phyloP scores from a whole-genome alignment of 2,888 invertebrate species.

The Diaphora mendica region DNA sequence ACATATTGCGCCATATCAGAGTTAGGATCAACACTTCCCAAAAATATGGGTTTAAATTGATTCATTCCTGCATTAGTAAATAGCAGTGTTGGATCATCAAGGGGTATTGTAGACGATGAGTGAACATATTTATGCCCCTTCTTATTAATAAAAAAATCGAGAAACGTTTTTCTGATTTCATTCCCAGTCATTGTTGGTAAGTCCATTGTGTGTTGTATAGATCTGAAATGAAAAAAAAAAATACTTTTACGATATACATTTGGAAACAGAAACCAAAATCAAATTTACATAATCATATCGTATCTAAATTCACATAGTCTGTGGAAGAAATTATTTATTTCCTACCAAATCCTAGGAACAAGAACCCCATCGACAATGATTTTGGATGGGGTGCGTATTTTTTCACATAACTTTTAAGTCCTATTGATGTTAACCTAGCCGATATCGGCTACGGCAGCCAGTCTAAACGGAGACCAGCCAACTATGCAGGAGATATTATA shows the following conservation, averaged over 20 bases:
- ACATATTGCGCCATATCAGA: slow-evolving; percentile 97
- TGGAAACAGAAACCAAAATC: neutral
- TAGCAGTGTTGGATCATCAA: slow-evolving; percentile 98
- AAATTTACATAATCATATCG: no score
- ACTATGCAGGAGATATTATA: no score
- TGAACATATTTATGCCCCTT: slow-evolving; percentile 95
- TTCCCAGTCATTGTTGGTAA: slow-evolving; percentile 88
- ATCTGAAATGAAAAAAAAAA: slow-evolving; percentile 44
- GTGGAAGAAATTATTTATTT: no score
- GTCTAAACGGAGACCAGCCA: no score
- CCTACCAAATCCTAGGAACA: no score
- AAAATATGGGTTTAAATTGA: slow-evolving; percentile 99
- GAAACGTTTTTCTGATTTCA: slow-evolving; percentile 93
- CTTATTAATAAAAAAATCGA: slow-evolving; percentile 95
- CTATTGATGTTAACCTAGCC: no score
- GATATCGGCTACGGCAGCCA: no score
- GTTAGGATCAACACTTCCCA: slow-evolving; percentile 98
- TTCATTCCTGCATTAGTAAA: slow-evolving; percentile 99
- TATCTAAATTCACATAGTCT: no score
- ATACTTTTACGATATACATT: neutral
- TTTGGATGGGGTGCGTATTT: no score
- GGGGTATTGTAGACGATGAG: slow-evolving; percentile 98
- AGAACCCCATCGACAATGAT: no score
- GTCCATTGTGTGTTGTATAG: slow-evolving; percentile 78
- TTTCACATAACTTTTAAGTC: no score